Evolutionary conservation across 2,888 invertebrate species (phyloP).

Genomic region (Nomada ferruginata): DNA sequence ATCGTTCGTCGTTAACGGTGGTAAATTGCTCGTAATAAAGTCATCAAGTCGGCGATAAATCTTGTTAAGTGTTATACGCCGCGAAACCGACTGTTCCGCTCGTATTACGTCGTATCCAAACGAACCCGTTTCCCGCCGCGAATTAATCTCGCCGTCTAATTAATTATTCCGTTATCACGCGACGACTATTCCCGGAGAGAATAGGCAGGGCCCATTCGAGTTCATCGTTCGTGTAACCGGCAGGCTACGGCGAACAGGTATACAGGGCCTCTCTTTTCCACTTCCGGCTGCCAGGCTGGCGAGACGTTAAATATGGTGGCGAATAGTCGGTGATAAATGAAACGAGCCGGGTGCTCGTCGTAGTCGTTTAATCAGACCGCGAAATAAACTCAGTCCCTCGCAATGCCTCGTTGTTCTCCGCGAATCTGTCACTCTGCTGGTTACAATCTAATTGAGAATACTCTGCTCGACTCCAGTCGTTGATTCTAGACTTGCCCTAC

Average conservation of each 20-base stretch:
- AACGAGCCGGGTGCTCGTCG: conserved; percentile 13
- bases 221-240: conserved; percentile 70
- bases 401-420: too few relatives aligned
- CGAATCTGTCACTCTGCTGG: conserved; percentile 20
- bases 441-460: conserved; percentile 18
- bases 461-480: neutral
- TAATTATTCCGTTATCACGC: conserved; percentile 81
- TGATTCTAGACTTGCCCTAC: too few relatives aligned
- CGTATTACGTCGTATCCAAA: conserved; percentile 66
- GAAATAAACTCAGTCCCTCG: conserved; percentile 37
- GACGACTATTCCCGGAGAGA: conserved; percentile 70
- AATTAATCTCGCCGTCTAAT: conserved; percentile 79
- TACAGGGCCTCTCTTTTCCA: neutral
- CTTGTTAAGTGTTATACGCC: conserved; percentile 60
- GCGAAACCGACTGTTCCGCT: conserved; percentile 53
- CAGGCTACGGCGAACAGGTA: conserved; percentile 21
- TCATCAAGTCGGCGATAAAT: conserved; percentile 72
- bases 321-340: conserved; percentile 48
- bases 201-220: conserved; percentile 68
- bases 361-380: conserved; percentile 41
- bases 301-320: conserved; percentile 41
- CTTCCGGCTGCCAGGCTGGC: neutral
- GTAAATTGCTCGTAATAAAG: conserved; percentile 69
- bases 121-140: conserved; percentile 64
- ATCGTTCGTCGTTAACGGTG: conserved; percentile 47